Base-by-base conservation (phyloP, 2,888 invertebrate genomes). In the Hemicrepidius hirtus region DNA sequence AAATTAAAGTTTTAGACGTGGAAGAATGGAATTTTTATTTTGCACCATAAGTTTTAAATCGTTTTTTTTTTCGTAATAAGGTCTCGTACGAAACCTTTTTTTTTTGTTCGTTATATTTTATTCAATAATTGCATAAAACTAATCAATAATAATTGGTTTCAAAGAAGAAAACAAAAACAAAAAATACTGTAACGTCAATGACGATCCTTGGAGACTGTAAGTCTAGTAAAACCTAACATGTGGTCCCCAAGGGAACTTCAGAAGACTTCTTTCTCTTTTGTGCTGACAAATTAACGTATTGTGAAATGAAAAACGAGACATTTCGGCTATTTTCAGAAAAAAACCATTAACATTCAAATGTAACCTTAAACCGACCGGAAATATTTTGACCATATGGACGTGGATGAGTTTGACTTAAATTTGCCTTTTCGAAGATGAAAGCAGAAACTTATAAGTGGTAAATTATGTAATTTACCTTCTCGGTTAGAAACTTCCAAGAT, bases 241-340 rank as follows among this genome's bases (percentile, higher is more conserved):
- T 77, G 75, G 70, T 63, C 57, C 74, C 53, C 53, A 21, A 57
- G 69, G 66, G 70, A 73, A 44, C 68, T 40, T 67, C 63, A 64
- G 64, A 50, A 69, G 12, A 6, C 60, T 73, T 35, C 24, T 62
- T 71, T 63, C 63, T 68, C 49, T 59, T 35, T 68, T 57, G 71
- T 70, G 78, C 71, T 78, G 78, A 78, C 79, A 78, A 78, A 77
- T 78, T 79, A 78, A 78, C 77, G 75, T 66, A 77, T 79, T 76
- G 76, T 78, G 69, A 74, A 73, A 60, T 57, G 75, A 71, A 76
- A 75, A 49, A 46, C 50, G 50, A 72, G 70, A 72, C 75, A 46
- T 55, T 75, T 69, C 72, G 76, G 69, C 35, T 57, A 40, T 59
- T 73, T 69, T 68, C 63, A 68, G 60, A 60, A 63, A 69, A 71